Evolutionary conservation across 2,797 vertebrate genomes (phyloP).

Genomic region (Podarcis siculus): DNA sequence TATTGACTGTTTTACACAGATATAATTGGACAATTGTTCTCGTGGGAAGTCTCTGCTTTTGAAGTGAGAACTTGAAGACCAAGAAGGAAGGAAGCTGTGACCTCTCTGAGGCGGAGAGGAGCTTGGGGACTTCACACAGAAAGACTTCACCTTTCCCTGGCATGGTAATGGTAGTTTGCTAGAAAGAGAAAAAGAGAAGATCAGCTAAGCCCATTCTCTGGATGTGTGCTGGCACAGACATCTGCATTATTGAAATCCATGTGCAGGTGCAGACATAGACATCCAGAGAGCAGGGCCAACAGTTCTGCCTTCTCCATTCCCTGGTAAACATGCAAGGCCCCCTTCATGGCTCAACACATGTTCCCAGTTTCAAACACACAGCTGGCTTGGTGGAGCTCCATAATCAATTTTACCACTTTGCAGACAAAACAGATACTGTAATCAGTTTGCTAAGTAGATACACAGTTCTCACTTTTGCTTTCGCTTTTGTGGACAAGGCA

Average conservation of each 20-base stretch:
- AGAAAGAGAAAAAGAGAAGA: neutral
- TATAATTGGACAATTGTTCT: conserved; percentile 31
- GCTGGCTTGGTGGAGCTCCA: neutral
- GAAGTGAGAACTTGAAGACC: neutral
- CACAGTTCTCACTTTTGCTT: neutral
- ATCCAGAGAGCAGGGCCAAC: no score
- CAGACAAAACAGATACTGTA: neutral
- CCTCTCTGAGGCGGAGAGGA: neutral
- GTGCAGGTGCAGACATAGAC: no score
- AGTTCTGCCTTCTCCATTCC: no score
- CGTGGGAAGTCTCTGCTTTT: conserved; percentile 11
- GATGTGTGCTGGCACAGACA: no score
- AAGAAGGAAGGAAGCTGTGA: conserved; percentile 4
- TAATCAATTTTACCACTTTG: neutral
- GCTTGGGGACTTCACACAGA: neutral
- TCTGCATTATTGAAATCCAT: no score
- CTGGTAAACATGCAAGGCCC: no score
- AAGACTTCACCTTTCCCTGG: neutral
- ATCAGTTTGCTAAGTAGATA: neutral
- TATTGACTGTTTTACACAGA: conserved; percentile 23
- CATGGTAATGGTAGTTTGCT: neutral
- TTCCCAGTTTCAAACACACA: neutral
- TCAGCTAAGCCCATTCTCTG: no score
- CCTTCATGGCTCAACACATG: neutral
- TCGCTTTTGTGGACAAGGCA: neutral